Conservation (phyloP, 2,888 invertebrate genomes). For the Platerodrilus igneus region DNA sequence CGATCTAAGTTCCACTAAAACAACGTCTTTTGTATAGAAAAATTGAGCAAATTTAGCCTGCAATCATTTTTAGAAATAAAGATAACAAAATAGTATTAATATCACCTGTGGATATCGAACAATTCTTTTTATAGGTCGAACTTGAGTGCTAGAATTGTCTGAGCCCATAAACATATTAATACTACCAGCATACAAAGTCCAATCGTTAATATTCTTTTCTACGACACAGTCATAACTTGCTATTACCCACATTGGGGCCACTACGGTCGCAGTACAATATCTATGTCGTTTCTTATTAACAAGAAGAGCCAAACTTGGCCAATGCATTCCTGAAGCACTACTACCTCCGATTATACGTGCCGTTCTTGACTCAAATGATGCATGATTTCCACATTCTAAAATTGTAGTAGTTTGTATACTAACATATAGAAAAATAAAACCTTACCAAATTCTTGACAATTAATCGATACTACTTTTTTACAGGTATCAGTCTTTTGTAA, state of each 20-base stretch:
- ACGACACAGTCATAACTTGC: constrained; percentile 50
- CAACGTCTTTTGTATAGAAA: constrained; percentile 56
- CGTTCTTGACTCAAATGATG: constrained; percentile 38
- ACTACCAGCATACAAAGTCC: constrained; percentile 43
- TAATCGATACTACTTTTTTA: constrained; percentile 50
- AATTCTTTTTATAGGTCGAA: constrained; percentile 45
- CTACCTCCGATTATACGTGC: constrained; percentile 52
- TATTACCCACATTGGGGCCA: constrained; percentile 51
- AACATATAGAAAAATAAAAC: too few relatives aligned
- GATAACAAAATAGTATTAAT: constrained; percentile 2
- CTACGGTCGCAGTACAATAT: constrained; percentile 50
- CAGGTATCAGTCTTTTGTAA: constrained; percentile 47
- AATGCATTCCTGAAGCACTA: constrained; percentile 49
- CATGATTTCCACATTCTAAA: constrained; percentile 47
- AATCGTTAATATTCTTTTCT: constrained; percentile 32
- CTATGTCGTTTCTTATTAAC: constrained; percentile 46
- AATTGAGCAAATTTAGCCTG: constrained; percentile 55
- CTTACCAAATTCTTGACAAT: constrained; percentile 56
- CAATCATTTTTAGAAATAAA: constrained; percentile 21
- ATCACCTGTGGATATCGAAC: constrained; percentile 54
- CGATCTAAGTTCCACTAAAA: constrained; percentile 51
- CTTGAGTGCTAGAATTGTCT: constrained; percentile 42
- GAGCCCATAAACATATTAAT: constrained; percentile 40
- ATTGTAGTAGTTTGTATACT: constrained; percentile 12
- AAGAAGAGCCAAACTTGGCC: constrained; percentile 55